Base-by-base conservation (phyloP, 1,140 invertebrate species). In the Calosoma granatense region DNA sequence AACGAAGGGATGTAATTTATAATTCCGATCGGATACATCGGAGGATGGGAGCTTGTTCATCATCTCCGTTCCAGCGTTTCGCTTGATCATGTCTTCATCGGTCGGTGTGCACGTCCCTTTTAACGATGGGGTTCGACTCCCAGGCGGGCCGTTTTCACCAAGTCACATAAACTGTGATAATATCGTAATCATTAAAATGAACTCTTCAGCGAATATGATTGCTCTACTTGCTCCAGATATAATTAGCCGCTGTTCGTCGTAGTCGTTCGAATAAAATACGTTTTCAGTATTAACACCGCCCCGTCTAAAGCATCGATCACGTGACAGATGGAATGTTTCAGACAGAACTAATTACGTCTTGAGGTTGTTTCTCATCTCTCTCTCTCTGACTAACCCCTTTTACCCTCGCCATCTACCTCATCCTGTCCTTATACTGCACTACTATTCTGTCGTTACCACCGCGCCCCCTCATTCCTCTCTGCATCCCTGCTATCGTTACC, bases 341-440 rank as follows among this genome's bases (percentile, higher is more conserved):
- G 41, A 47, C 41, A 47, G 41, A 47, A 47, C 41, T 47, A 47
- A 47, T 47, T 47, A 47, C 41, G 17, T 47, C 41, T 47, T 47
- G 41, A 47, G 41, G 41, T 47, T 47, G 41, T 47, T 47, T 47
- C 41, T 47, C 41, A 12, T 47, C 41, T 47, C 41, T 36, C 26
- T n/a, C 26, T 36, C 6, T 36, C 26, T n/a, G n/a, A n/a, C n/a
- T n/a, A n/a, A n/a, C n/a, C n/a, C n/a, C n/a, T n/a, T n/a, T n/a
- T n/a, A n/a, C n/a, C n/a, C n/a, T n/a, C n/a, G n/a, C n/a, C n/a
- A n/a, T n/a, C 26, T 36, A 36, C n/a, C 26, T n/a, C n/a, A 36
- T 36, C 26, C 26, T 36, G n/a, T 36, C 26, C 26, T 36, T n/a
- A n/a, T n/a, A n/a, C n/a, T n/a, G n/a, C n/a, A n/a, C n/a, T n/a